These are phyloP conservation scores for Scaptodrosophila lebanonensis DNA, from an alignment of 1,140 invertebrate genomes.

Conservation along the genomic window DNA sequence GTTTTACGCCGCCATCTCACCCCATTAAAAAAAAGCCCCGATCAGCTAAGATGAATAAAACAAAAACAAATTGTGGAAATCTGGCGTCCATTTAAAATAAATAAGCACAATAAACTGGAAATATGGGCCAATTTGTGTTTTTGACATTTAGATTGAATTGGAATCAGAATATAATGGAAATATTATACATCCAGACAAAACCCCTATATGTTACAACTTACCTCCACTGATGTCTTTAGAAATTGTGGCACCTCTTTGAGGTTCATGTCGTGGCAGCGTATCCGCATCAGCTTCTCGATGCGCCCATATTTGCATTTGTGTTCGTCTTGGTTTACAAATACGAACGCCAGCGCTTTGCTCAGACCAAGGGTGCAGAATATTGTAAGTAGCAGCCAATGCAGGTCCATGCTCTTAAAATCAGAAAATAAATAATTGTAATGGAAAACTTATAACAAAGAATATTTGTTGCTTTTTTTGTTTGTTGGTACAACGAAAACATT, in stretches of 20 bases:
- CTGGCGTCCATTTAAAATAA: no score
- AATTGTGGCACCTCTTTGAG: constrained; percentile 78
- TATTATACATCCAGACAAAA: constrained; percentile 12
- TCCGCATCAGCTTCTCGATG: constrained; percentile 79
- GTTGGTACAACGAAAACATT: no score
- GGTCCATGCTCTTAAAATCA: constrained; percentile 60
- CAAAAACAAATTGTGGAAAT: no score
- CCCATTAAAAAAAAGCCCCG: no score
- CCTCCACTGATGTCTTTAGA: constrained; percentile 79
- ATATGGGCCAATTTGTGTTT: not conserved
- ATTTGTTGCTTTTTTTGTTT: no score
- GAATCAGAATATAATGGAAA: not conserved
- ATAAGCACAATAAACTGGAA: no score
- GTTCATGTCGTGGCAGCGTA: constrained; percentile 78
- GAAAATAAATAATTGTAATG: constrained; percentile 8
- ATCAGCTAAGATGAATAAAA: no score
- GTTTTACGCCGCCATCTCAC: no score
- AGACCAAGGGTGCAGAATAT: constrained; percentile 45
- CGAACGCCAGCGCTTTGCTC: constrained; percentile 47
- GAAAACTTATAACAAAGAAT: not conserved
- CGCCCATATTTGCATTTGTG: constrained; percentile 78
- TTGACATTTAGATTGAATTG: constrained; percentile 23
- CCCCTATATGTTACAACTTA: constrained; percentile 41
- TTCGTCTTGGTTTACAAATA: constrained; percentile 44
- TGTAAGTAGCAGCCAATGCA: constrained; percentile 53